Percentiles rank a stretch among this genome's conserved stretches.
Evolutionary conservation across 1,140 invertebrate genomes (phyloP).

Genomic region (Trachymyrmex cornetzi): DNA sequence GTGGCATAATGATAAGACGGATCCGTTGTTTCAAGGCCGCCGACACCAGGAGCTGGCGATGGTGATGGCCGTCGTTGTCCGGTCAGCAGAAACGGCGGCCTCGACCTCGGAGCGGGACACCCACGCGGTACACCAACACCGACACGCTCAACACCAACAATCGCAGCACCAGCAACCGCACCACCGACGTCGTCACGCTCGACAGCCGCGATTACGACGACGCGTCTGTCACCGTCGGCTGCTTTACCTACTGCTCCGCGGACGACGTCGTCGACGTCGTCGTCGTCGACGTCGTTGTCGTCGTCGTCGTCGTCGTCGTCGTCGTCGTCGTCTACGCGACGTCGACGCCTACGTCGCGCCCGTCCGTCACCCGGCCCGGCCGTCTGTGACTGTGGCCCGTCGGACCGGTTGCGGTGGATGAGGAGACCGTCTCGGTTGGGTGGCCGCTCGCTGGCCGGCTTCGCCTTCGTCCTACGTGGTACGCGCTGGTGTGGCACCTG

Average conservation of each 20-base stretch:
- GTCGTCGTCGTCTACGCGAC: conserved; percentile 69
- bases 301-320: conserved; percentile 61
- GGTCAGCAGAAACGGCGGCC: conserved; percentile 30
- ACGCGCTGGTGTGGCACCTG: conserved; percentile 66
- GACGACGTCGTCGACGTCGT: conserved; percentile 56
- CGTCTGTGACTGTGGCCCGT: conserved; percentile 53
- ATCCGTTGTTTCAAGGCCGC: conserved; percentile 2
- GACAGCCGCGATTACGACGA: conserved; percentile 54
- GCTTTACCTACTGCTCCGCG: conserved; percentile 29
- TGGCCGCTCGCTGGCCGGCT: conserved; percentile 56
- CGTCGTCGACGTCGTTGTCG: conserved; percentile 61
- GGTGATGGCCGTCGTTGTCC: conserved; percentile 24
- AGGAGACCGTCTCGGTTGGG: conserved; percentile 5
- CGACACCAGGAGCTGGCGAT: conserved; percentile 13
- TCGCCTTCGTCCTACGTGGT: conserved; percentile 71
- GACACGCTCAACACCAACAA: conserved; percentile 68
- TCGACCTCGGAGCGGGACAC: conserved; percentile 22
- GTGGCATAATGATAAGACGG: conserved; percentile 88
- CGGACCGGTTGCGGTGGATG: conserved; percentile 34
- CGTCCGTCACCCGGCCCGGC: conserved; percentile 69
- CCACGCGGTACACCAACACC: conserved; percentile 61
- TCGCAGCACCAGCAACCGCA: conserved; percentile 54
- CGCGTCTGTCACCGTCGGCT: conserved; percentile 39
- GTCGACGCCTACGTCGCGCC: conserved; percentile 76
- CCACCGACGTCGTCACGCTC: conserved; percentile 61